phyloP scores from a whole-genome alignment of 2,113 vertebrate species.

The Toxotes chatareus region DNA sequence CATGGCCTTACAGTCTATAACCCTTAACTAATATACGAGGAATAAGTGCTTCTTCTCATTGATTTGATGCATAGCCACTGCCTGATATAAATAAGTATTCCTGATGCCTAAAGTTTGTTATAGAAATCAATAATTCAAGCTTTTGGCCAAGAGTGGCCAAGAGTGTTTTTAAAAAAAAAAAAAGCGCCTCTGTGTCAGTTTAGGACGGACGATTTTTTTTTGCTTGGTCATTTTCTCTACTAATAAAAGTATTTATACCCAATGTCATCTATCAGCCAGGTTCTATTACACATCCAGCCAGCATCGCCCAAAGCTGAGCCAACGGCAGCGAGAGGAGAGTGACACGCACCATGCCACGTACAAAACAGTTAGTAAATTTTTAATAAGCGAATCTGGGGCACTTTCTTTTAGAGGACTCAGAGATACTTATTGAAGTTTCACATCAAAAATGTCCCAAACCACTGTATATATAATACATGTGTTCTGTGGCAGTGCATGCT shows the following conservation, averaged over 20 bases:
- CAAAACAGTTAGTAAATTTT: constrained; percentile 60
- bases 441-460: constrained; percentile 36
- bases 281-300: constrained; percentile 19
- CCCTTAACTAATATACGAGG: constrained; percentile 38
- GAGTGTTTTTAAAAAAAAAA: no score
- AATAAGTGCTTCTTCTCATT: constrained; percentile 31
- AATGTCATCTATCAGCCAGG: constrained; percentile 27
- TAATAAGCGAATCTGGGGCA: constrained; percentile 59
- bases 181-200: background rate
- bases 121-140: constrained; percentile 39
- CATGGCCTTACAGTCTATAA: constrained; percentile 30
- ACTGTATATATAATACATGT: constrained; percentile 29
- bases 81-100: constrained; percentile 32
- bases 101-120: constrained; percentile 25
- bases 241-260: constrained; percentile 4
- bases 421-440: constrained; percentile 41
- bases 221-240: constrained; percentile 13
- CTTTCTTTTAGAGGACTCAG: constrained; percentile 37
- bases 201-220: background rate
- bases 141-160: constrained; percentile 13
- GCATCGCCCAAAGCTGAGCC: constrained; percentile 41
- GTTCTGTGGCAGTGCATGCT: background rate
- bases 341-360: constrained; percentile 40
- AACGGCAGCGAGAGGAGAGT: constrained; percentile 30
- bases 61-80: constrained; percentile 35